Evolutionary conservation across 2,888 invertebrate species (phyloP), one percentile per base, ranked within the genome.

Genomic region (Bibio marci): DNA sequence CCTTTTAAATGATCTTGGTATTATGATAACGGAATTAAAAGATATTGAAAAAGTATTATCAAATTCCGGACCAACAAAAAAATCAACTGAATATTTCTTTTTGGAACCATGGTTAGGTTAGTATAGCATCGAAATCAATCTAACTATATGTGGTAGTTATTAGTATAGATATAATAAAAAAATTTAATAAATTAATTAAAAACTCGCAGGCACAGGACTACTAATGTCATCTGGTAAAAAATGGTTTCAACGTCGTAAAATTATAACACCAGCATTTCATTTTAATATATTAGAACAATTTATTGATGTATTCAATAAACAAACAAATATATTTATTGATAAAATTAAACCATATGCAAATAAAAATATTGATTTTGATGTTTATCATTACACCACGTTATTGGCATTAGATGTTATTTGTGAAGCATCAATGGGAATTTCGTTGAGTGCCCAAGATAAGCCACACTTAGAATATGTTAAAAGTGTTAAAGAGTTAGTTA

Each of bases 371-470:
- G 22, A 55, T 2, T 50, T 74, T 19, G 66, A 79, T 50, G 52
- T 77, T 30, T 71, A 70, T 46, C 70, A 71, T 4, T 58, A 69
- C 15, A 57, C 76, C 2, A 63, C 65, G 49, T 64, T 56, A 39
- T 74, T 59, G 59, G 66, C 62, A 7, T 53, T 73, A 42, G 71
- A 71, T 50, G 64, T 69, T 30, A 68, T 72, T 42, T 67, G 69
- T 53, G 70, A 87, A 62, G 77, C 83, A 5, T 79, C 88, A 11
- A 88, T 90, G 87, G 88, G 87, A 1, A 70, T 74, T 11, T 68
- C 70, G 18, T 63, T 83, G 1, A 66, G 80, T 52, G 81, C 85
- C 0, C 86, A 87, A 55, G 62, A 63, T 8, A 64, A 77, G 50
- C 64, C 64, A 8, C 68, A 79, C 45, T 77, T 78, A 0, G 69